Base-by-base conservation (phyloP, 1,140 invertebrate genomes). In the Goniozus legneri region DNA sequence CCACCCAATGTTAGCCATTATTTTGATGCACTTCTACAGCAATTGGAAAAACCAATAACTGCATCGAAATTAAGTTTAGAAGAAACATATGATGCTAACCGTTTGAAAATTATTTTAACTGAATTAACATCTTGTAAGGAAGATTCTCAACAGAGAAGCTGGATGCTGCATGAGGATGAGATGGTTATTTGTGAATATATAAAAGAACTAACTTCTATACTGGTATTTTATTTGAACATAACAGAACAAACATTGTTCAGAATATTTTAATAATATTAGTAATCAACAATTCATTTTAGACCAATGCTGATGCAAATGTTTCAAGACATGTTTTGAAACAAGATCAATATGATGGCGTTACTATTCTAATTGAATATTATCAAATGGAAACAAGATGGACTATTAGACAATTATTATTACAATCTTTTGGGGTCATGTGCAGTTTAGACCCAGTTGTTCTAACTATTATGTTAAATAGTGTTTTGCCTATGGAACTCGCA, bases 91-190 rank as follows among this genome's bases (percentile, higher is more conserved):
- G 92, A 95, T 76, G 86, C 88, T 7, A 81, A 85, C 47, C 79
- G 87, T 20, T 77, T 96, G 61, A 84, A 85, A 70, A 82, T 86
- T 34, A 85, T 93, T 41, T 87, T 95, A 49, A 81, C 80, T 22
- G 84, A 92, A 56, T 73, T 97, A 40, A 88, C 87, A 8, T 87
- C 84, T 35, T 92, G 90, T 54, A 93, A 93, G 55, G 91, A 95
- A 69, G 92, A 96, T 64, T 90, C 91, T 0, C 92, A 97, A 65
- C 92, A 97, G 60, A 79, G 93, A 55, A 92, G 88, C 54, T 96
- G 92, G 92, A 89, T 91, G 62, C 75, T 96, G 3, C 88, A 95
- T 73, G 92, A 95, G 72, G 92, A 97, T 72, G 91, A 95, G 59
- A 80, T 81, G 41, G 84, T 87, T 45, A 95, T 96, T 64, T 82